A percentile compares a stretch with the other conserved stretches of the same genome.
phyloP scores from a whole-genome alignment of 2,113 vertebrate genomes.

The Toxostoma redivivum region DNA sequence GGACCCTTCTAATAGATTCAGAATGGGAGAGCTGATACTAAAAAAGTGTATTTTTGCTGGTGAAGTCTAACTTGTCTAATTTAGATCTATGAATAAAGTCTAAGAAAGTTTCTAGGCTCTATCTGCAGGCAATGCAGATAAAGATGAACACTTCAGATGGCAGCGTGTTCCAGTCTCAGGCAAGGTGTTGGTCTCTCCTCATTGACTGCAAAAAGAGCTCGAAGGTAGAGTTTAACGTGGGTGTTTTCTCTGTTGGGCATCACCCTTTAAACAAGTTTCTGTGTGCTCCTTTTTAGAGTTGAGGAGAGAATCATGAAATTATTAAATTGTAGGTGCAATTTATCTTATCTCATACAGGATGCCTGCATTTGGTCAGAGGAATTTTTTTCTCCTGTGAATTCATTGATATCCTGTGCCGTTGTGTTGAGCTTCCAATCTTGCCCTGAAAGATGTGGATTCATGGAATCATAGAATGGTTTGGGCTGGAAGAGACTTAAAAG shows the following conservation, averaged over 20 bases:
- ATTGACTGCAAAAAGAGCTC: background rate
- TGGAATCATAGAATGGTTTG: background rate
- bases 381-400: background rate
- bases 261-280: background rate
- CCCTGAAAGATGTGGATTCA: background rate
- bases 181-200: background rate
- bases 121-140: background rate
- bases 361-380: background rate
- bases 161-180: background rate
- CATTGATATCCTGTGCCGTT: rapidly evolving
- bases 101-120: background rate
- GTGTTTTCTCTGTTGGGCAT: background rate
- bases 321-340: background rate
- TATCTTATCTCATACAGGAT: background rate
- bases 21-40: background rate
- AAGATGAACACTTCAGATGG: background rate
- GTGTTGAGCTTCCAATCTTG: background rate
- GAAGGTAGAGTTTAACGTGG: background rate
- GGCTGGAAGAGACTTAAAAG: background rate
- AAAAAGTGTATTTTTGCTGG: background rate
- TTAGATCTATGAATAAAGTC: background rate
- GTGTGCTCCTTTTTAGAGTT: background rate
- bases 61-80: background rate
- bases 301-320: background rate
- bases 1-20: background rate